Evolutionary conservation across 2,113 vertebrate species (phyloP), one percentile per base, ranked within the genome.

Genomic region (Terrapene triunguis): DNA sequence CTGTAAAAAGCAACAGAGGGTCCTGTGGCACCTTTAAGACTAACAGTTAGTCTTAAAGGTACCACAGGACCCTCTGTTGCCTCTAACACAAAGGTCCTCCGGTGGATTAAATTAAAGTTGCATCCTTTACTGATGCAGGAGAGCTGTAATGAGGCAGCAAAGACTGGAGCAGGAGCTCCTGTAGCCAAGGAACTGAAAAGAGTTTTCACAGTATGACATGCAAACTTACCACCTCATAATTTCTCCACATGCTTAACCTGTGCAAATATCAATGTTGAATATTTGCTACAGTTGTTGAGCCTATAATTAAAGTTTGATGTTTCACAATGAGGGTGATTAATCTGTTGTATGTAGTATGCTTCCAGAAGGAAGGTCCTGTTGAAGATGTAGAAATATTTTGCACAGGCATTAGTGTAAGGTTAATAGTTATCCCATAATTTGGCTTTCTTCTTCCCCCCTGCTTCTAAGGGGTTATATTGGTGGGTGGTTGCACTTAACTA

Each of bases 391-490:
- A 35, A 92, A 87, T 57, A 53, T 38, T 10, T 54, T 76, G 29
- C 8, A n/a, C n/a, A 81, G 32, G 7, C 47, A 22, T n/a, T 29
- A 65, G 57, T 17, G 59, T 10, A 25, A 3, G 16, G 6, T 13
- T 82, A 69, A 47, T 25, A 76, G 22, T 24, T 25, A 25, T 76
- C 9, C 42, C 83, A 54, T 35, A 16, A 32, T 32, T 22, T 2
- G 87, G 72, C 44, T 69, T 2, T 0, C 3, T 47, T 78, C n/a
- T 69, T 55, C 50, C 50, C 48, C 50, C 50, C 50, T 50, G 7
- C 54, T 94, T 83, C 65, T 44, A 86, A 83, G 10, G 17, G 27
- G 19, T 83, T 38, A 25, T 0, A 57, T 19, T 0, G 0, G 29
- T 25, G 21, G 35, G 19, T 47, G 62, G 16, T 69, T 53, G 50